Evolutionary conservation across 2,797 vertebrate genomes (phyloP), one percentile per base, ranked within the genome.

Genomic region (Sphaeramia orbicularis): DNA sequence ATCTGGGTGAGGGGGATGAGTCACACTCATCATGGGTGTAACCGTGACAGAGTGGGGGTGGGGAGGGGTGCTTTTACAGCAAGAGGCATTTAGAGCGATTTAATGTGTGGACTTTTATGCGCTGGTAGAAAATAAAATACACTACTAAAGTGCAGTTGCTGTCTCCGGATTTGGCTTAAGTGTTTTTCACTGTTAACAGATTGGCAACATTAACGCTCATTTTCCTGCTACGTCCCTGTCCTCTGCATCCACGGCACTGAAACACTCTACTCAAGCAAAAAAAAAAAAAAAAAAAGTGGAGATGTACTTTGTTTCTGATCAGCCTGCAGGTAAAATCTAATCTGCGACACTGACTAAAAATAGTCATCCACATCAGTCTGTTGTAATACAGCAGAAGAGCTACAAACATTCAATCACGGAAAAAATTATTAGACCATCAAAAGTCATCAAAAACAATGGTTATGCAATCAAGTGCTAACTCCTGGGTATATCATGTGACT

Each of bases 1-100:
- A 76, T 70, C 35, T 43, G 47, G 42, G 2, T 10, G 14, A 76
- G 16, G 40, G 16, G 27, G 40, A 64, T 78, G 73, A 85, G 35
- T 86, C 81, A 54, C 61, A 57, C 13, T 18, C 12, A 53, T 65
- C 52, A 43, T 8, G 38, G 71, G 41, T 13, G 27, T 38, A 36
- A 36, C 60, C 16, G 13, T 38, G 49, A 24, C 1, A 27, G 24
- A 0, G 18, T n/a, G 18, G 51, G 37, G 10, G 3, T 13, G 3
- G 3, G 7, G 37, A 13, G 7, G 10, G 18, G 40, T 0, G 0
- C 7, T 41, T 71, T 55, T 50, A 16, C 38, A 40, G 14, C 3
- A 3, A n/a, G 37, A 11, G 38, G 21, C 14, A 58, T 74, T 70
- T 2, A 3, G 7, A 60, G 38, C 2, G 10, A 19, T 74, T 64